A percentile compares a stretch with the other conserved stretches of the same genome.
phyloP scores from a whole-genome alignment of 2,797 vertebrate genomes.

The Lagodon rhomboides region DNA sequence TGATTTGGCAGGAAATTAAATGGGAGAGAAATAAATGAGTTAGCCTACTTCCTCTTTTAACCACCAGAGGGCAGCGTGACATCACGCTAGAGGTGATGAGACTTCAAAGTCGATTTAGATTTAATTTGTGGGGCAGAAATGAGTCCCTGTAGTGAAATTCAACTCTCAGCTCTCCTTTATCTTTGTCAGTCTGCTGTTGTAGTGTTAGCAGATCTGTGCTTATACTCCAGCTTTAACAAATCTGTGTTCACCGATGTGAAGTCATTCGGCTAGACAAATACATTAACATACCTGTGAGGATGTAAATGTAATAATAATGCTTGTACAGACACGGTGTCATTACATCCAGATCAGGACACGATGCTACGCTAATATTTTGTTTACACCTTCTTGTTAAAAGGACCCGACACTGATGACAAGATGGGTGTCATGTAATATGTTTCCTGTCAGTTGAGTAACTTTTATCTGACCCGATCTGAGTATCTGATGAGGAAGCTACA shows the following conservation, averaged over 20 bases:
- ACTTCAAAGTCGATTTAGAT: not conserved
- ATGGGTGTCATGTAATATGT: too few species aligned
- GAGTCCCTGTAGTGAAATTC: constrained; percentile 1
- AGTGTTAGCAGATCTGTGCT: constrained; percentile 1
- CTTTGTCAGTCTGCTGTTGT: not conserved
- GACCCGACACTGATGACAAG: not conserved
- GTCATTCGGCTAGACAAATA: not conserved
- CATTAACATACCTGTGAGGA: fast-evolving
- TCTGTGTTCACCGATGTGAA: not conserved
- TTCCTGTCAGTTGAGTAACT: not conserved
- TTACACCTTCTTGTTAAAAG: constrained; percentile 11
- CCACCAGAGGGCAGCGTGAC: constrained; percentile 70
- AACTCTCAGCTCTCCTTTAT: not conserved
- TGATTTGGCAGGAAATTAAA: constrained; percentile 28
- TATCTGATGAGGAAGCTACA: too few species aligned
- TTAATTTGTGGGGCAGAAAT: not conserved
- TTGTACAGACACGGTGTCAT: not conserved
- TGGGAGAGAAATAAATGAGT: not conserved
- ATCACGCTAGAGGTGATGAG: not conserved
- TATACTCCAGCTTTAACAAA: not conserved
- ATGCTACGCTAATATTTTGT: constrained; percentile 3
- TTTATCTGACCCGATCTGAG: not conserved
- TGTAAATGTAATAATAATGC: not conserved
- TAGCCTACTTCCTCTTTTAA: constrained; percentile 14
- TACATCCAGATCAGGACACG: not conserved